A percentile compares a stretch with the other conserved stretches of the same genome.
Evolutionary conservation across 2,797 vertebrate genomes (phyloP).

Genomic region (Eurystomus glaucurus): DNA sequence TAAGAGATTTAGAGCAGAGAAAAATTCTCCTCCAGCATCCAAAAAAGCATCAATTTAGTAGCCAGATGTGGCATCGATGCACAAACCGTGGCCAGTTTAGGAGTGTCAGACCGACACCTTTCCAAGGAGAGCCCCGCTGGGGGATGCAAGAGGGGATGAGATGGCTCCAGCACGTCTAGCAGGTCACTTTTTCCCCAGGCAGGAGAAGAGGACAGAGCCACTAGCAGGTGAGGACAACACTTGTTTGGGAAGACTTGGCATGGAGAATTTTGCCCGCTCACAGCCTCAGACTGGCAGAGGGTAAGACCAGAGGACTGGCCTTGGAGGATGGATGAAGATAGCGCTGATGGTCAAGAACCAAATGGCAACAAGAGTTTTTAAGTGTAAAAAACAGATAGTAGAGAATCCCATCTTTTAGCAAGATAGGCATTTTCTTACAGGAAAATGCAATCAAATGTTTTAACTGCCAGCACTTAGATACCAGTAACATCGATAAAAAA

Average conservation of each 20-base stretch:
- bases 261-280: background rate
- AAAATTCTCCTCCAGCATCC: constrained; percentile 38
- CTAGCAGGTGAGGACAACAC: fast-evolving
- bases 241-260: background rate
- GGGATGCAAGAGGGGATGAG: background rate
- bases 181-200: background rate
- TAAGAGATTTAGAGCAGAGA: constrained; percentile 45
- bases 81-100: background rate
- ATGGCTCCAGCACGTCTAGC: background rate
- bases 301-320: background rate
- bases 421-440: constrained; percentile 42
- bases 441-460: constrained; percentile 33
- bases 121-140: background rate
- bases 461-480: constrained; percentile 39
- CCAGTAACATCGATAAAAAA: background rate
- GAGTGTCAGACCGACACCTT: background rate
- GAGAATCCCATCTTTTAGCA: constrained; percentile 6
- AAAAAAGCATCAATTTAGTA: background rate
- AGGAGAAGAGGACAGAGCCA: background rate
- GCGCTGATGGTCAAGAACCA: background rate
- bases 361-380: constrained; percentile 4
- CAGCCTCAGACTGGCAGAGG: fast-evolving
- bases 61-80: background rate
- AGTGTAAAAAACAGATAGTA: background rate
- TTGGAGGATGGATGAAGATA: background rate